phyloP scores from a whole-genome alignment of 2,797 vertebrate species.

The Rhinichthys osculus region DNA sequence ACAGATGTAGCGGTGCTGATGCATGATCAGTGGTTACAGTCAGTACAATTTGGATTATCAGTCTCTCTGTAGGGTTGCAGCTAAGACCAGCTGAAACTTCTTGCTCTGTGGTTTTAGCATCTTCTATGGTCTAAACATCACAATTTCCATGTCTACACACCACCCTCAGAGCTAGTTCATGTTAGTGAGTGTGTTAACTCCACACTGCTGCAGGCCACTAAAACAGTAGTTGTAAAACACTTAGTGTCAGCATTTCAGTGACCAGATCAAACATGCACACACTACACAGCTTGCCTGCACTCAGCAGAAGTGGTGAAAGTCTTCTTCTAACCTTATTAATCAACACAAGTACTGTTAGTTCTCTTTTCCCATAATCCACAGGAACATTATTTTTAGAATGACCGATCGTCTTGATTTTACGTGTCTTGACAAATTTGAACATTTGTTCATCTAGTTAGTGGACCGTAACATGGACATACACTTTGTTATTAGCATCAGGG shows the following conservation, averaged over 20 bases:
- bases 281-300: background rate
- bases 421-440: background rate
- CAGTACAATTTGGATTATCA: background rate
- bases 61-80: background rate
- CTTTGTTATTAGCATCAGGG: background rate
- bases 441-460: background rate
- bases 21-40: conserved; percentile 6
- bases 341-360: conserved; percentile 2
- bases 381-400: background rate
- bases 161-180: background rate
- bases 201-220: background rate
- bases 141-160: background rate
- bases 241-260: background rate
- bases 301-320: conserved; percentile 6
- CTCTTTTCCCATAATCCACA: conserved; percentile 20
- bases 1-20: background rate
- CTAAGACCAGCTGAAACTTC: conserved; percentile 6
- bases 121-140: background rate
- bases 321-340: conserved; percentile 1
- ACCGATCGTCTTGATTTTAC: background rate
- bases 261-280: background rate
- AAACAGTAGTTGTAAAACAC: background rate
- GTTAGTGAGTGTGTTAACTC: background rate
- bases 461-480: background rate
- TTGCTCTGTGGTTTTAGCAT: conserved; percentile 16